A percentile compares a stretch with the other conserved stretches of the same genome.
These are phyloP conservation scores for Thamnophis elegans DNA, from an alignment of 2,797 vertebrate species.

Conservation along the genomic window DNA sequence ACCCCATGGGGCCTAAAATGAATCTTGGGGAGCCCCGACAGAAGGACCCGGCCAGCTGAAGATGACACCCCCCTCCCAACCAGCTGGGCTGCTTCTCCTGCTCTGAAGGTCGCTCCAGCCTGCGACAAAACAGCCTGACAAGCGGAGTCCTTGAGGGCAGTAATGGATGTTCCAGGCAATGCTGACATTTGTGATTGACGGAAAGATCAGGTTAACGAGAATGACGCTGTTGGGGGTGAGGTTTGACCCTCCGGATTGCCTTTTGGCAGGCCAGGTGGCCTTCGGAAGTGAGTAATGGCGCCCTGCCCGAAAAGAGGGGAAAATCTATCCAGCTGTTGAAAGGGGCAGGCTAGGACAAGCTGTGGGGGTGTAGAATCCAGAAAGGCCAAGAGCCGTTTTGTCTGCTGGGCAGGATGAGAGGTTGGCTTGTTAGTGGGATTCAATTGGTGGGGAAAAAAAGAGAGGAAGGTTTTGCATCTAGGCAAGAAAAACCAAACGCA, in stretches of 20 bases:
- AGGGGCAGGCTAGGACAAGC: not conserved
- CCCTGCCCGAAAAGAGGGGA: slow-evolving; percentile 47
- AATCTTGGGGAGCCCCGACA: not conserved
- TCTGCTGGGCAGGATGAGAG: not conserved
- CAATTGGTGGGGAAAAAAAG: not conserved
- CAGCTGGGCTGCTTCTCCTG: slow-evolving; percentile 62
- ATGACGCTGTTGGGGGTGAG: slow-evolving; percentile 70
- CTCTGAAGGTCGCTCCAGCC: slow-evolving; percentile 70
- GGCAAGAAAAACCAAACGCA: not conserved
- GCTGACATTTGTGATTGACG: slow-evolving; percentile 69
- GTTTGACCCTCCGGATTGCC: slow-evolving; percentile 55
- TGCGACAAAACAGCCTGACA: slow-evolving; percentile 76
- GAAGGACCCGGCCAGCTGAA: not conserved
- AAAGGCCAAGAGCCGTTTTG: not conserved
- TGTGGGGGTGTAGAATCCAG: not conserved
- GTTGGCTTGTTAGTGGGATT: not conserved
- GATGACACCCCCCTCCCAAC: not conserved
- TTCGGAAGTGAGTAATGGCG: slow-evolving; percentile 65
- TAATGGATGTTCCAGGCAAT: slow-evolving; percentile 76
- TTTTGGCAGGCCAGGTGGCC: slow-evolving; percentile 57
- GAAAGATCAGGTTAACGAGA: slow-evolving; percentile 66
- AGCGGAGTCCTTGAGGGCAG: slow-evolving; percentile 77
- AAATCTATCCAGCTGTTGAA: not conserved
- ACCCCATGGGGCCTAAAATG: not conserved
- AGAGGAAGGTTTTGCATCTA: not conserved